Evolutionary conservation across 2,888 invertebrate species (phyloP), one percentile per base, ranked within the genome.

Genomic region (Agonopterix subpropinquella): DNA sequence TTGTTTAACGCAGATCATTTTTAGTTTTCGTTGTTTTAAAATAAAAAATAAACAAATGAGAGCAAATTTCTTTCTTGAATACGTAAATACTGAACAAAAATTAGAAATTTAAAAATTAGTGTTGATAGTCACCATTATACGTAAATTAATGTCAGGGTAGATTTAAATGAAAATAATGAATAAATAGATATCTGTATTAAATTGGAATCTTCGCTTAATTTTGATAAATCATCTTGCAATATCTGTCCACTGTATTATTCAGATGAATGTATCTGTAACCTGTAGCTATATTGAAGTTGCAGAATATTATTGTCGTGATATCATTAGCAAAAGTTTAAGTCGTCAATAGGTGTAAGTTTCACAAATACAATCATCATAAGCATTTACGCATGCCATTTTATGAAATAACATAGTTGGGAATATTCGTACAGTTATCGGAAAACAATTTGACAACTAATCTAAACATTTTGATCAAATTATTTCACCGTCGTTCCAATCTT

Each of bases 101-200:
- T 77, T 82, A 80, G 78, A 64, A 70, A 60, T 67, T 69, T 69
- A 73, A 78, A 75, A 75, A 66, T 79, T 86, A 87, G 84, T 78
- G 72, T 83, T 83, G 71, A 80, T 87, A 87, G 83, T 85, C 92
- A 92, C 93, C 92, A 92, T 93, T 92, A 94, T 94, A 94, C 94
- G 94, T 94, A 94, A 94, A 93, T 93, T 93, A 92, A 92, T 93
- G 93, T 93, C 94, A 94, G 94, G 94, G 94, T 94, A 87, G 86
- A 85, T 67, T 78, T 76, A 83, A 84, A 73, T 13, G 72, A 72
- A 80, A 77, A 73, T 71, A 77, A 70, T 78, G 58, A 64, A 65
- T 59, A 59, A 67, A 65, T 62, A 72, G 70, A 73, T 77, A 71
- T 71, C 75, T 75, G 76, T 82, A 77, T 76, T 70, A 58, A 79